These are phyloP conservation scores for Serilophus lunatus DNA, from an alignment of 2,113 vertebrate genomes.

Conservation along the genomic window DNA sequence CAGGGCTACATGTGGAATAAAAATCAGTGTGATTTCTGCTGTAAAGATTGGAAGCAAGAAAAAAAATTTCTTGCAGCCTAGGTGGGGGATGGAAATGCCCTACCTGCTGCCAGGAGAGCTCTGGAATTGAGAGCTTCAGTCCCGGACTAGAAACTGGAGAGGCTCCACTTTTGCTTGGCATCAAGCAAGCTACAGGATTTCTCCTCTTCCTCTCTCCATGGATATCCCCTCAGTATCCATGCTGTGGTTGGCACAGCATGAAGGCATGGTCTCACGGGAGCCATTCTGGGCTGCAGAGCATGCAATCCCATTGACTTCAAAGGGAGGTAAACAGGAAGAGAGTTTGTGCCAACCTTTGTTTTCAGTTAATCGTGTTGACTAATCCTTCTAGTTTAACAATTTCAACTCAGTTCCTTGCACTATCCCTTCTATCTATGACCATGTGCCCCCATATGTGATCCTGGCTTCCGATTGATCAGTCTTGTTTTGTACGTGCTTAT, in stretches of 20 bases:
- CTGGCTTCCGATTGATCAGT: neutral
- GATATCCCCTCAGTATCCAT: neutral
- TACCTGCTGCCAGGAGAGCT: neutral
- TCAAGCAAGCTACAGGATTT: neutral
- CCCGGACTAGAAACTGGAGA: neutral
- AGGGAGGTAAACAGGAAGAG: neutral
- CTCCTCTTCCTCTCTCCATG: neutral
- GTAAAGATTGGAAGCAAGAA: neutral
- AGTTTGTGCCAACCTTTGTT: neutral
- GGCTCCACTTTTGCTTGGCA: neutral
- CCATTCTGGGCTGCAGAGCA: neutral
- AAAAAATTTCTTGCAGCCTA: neutral
- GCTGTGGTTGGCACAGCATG: neutral
- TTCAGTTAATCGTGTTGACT: neutral
- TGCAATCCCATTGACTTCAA: neutral
- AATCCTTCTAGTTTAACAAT: neutral
- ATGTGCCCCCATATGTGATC: neutral
- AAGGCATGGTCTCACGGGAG: neutral
- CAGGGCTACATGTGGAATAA: neutral
- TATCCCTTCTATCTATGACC: neutral
- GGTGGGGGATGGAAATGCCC: neutral
- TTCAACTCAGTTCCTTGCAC: neutral
- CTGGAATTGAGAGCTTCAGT: neutral
- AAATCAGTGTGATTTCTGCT: neutral
- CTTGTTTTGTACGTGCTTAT: neutral